Conservation (phyloP, 2,888 invertebrate genomes). For the Erynnis tages region DNA sequence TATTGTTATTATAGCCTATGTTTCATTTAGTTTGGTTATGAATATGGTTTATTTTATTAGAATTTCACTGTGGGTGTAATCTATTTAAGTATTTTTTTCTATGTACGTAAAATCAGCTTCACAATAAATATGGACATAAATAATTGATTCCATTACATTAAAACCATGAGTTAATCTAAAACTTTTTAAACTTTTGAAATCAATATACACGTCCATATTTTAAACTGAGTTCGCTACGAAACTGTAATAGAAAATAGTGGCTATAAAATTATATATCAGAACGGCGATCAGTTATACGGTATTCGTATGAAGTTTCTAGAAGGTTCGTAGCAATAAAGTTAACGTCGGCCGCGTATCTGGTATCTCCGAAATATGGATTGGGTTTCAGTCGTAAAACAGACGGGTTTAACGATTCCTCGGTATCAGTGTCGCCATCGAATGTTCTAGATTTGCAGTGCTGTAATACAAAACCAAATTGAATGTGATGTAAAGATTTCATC, state of each 20-base stretch:
- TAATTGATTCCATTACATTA: no score
- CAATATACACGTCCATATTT: background rate
- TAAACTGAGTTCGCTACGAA: background rate
- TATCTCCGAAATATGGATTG: slow-evolving; percentile 38
- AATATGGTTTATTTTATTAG: no score
- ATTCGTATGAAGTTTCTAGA: slow-evolving; percentile 20
- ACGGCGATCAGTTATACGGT: slow-evolving; percentile 4
- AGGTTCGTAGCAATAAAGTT: slow-evolving; percentile 33
- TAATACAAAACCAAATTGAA: no score
- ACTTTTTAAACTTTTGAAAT: no score
- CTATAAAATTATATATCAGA: slow-evolving; percentile 12
- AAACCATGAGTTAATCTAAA: no score
- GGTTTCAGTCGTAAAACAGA: slow-evolving; percentile 34
- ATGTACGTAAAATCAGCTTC: no score
- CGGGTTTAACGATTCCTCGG: slow-evolving; percentile 33
- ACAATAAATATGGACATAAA: no score
- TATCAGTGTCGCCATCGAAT: slow-evolving; percentile 12
- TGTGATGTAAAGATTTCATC: no score
- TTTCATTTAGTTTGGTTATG: no score
- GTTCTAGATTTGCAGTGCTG: slow-evolving; percentile 10
- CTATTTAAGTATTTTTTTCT: no score
- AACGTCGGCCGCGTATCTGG: slow-evolving; percentile 26
- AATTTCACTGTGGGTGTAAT: no score
- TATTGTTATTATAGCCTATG: no score
- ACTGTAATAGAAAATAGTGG: slow-evolving; percentile 10